Base-by-base conservation (phyloP, 2,888 invertebrate genomes). In the Hypomecis atomaria region DNA sequence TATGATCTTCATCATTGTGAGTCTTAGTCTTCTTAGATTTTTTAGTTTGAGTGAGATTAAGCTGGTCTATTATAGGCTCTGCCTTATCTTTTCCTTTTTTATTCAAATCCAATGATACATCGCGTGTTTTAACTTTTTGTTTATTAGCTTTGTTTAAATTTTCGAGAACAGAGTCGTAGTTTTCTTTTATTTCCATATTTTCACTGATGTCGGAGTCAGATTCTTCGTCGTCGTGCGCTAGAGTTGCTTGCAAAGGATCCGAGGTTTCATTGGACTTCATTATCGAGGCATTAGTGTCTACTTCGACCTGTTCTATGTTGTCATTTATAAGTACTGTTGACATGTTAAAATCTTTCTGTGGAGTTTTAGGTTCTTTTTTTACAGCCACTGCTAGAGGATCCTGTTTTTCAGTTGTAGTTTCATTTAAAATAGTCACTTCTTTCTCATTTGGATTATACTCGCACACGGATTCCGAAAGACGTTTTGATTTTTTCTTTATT, bases 281-380 rank as follows among this genome's bases (percentile, higher is more conserved):
- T 3, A 86, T 71, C 23, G 87, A 81, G 6, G 72, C 65, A 74
- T 86, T 82, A 65, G 78, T 76, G 34, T 83, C 74, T n/a, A 84
- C 66, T 69, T 82, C 65, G 2, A 86, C 77, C 70, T 84, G 78
- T 76, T 88, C 85, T 43, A 86, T 75, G 37, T 85, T 74, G 59
- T 84, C 78, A 62, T 82, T 80, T 69, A 86, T 83, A 9, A 79
- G 76, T 44, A 86, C 71, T 37, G 77, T 78, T 34, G 89, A 85
- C 5, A 84, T 79, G 44, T 85, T 78, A 1, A 79, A 67, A 58
- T 71, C 71, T 72, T 83, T 89, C 48, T 76, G 75, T 11, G 89
- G 89, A 54, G 90, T 88, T 66, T 86, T 85, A 7, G 83, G 84
- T 72, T 91, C 89, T 67, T 76, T 62, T 79, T 90, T 90, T 37